Percentiles rank a stretch among this genome's conserved stretches.
These are phyloP conservation scores for Thamnophis sirtalis DNA, from an alignment of 2,113 vertebrate species.

Conservation along the genomic window DNA sequence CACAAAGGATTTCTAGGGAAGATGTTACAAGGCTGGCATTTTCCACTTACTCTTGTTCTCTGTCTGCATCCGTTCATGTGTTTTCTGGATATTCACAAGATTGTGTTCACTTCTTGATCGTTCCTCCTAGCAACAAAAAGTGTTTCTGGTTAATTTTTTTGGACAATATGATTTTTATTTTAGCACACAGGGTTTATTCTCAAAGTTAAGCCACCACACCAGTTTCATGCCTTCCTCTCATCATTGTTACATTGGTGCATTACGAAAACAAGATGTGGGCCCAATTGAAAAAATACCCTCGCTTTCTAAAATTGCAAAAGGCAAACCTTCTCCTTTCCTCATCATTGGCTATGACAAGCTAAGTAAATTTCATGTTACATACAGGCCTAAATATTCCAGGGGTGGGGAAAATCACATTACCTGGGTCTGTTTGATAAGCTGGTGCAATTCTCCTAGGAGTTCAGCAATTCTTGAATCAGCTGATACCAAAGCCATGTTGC, in stretches of 20 bases:
- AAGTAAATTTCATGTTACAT: background rate
- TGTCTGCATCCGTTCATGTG: slow-evolving; percentile 91
- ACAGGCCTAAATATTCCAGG: background rate
- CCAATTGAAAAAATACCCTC: background rate
- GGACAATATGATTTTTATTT: background rate
- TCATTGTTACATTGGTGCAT: background rate
- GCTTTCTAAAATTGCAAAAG: background rate
- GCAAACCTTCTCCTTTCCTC: background rate
- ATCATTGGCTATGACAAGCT: background rate
- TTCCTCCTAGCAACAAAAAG: slow-evolving; percentile 75
- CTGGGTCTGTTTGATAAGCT: slow-evolving; percentile 91
- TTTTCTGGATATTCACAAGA: slow-evolving; percentile 88
- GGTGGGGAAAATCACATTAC: slow-evolving; percentile 48
- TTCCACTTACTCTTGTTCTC: slow-evolving; percentile 78
- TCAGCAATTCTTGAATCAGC: slow-evolving; percentile 86
- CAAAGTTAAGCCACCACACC: background rate
- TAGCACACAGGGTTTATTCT: background rate
- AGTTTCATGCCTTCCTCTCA: background rate
- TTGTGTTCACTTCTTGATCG: slow-evolving; percentile 89
- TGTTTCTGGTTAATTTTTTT: background rate
- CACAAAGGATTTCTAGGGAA: background rate
- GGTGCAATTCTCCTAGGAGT: slow-evolving; percentile 85
- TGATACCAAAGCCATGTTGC: slow-evolving; percentile 75
- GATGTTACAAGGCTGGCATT: background rate
- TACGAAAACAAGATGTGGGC: background rate